Percentiles rank a stretch among this genome's conserved stretches.
Conservation (phyloP, 92 coral and sea anemone species). For the Pocillopora grandis region DNA sequence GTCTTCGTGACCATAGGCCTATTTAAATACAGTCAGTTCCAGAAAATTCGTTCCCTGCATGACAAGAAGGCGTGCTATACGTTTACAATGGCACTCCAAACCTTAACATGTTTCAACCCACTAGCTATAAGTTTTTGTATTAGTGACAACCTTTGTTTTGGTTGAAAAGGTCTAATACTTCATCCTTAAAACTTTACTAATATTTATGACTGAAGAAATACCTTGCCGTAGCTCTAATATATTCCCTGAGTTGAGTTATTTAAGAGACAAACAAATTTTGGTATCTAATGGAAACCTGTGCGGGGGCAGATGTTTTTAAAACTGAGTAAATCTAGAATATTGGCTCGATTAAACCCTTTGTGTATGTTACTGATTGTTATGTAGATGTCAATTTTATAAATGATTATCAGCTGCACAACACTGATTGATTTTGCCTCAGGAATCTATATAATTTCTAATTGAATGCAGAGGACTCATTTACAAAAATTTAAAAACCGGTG, state of each 20-base stretch:
- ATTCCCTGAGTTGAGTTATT: no score
- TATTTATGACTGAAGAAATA: no score
- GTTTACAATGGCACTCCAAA: no score
- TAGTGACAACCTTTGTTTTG: no score
- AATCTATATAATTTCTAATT: neutral
- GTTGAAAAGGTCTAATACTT: no score
- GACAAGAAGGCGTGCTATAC: neutral
- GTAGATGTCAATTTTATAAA: neutral
- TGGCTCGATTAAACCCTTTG: conserved; percentile 11
- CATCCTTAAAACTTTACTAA: no score
- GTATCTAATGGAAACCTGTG: neutral
- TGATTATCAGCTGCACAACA: neutral
- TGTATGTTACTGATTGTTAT: conserved; percentile 4
- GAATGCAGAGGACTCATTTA: no score
- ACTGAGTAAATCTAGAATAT: conserved; percentile 9
- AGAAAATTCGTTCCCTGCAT: neutral
- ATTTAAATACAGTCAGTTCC: neutral
- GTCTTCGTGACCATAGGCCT: neutral
- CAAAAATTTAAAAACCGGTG: no score
- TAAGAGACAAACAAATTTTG: no score
- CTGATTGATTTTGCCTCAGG: neutral
- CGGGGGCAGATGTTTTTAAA: neutral
- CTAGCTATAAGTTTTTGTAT: no score
- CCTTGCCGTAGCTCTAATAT: no score
- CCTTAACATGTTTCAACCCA: no score